Evolutionary conservation across 2,888 invertebrate species (phyloP).

Genomic region (Aspidiotus destructor): DNA sequence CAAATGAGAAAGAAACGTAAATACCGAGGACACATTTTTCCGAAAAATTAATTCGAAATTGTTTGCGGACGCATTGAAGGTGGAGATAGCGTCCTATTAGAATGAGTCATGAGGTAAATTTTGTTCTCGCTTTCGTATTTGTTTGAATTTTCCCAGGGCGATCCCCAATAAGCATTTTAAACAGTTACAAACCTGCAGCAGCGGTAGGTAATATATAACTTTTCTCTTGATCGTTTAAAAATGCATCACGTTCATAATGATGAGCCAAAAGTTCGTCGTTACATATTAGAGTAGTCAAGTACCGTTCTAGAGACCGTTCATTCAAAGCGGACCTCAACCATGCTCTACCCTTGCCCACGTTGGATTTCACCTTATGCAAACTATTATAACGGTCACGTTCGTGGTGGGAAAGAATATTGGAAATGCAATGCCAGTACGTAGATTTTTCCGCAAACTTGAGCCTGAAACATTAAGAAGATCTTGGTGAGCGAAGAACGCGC

Average conservation of each 20-base stretch:
- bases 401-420: slow-evolving; percentile 59
- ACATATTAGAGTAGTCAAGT: slow-evolving; percentile 64
- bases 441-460: slow-evolving; percentile 12
- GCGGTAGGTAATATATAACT: slow-evolving; percentile 70
- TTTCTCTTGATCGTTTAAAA: slow-evolving; percentile 70
- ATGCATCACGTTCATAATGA: slow-evolving; percentile 78
- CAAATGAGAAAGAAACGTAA: too few species aligned
- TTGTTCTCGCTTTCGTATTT: too few species aligned
- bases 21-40: too few species aligned
- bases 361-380: slow-evolving; percentile 55
- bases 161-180: too few species aligned
- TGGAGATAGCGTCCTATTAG: too few species aligned
- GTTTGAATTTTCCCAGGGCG: too few species aligned
- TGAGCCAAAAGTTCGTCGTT: slow-evolving; percentile 53
- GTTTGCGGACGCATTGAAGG: too few species aligned
- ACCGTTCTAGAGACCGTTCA: slow-evolving; percentile 77
- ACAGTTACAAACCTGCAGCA: slow-evolving; percentile 58
- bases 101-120: too few species aligned
- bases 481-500: background rate
- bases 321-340: slow-evolving; percentile 84
- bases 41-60: too few species aligned
- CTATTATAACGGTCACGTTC: slow-evolving; percentile 76
- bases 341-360: slow-evolving; percentile 72
- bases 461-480: slow-evolving; percentile 12
- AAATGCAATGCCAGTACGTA: slow-evolving; percentile 54